Base-by-base conservation (phyloP, 2,888 invertebrate genomes). In the Phyllotreta striolata region DNA sequence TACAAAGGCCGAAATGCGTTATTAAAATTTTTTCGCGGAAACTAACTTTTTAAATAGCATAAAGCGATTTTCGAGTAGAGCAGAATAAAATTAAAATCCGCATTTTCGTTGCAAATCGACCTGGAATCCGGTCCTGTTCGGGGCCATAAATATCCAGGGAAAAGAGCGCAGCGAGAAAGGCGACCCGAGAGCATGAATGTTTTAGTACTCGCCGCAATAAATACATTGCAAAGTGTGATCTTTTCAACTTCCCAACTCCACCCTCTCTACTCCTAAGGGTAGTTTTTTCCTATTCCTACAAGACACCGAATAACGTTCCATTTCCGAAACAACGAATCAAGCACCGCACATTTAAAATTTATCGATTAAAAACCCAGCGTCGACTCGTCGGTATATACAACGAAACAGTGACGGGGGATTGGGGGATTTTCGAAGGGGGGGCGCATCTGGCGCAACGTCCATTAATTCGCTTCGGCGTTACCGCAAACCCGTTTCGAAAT, bases 161-260 rank as follows among this genome's bases (percentile, higher is more conserved):
- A 62, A 47, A 58, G 59, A 51, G 24, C 24, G 24, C 24, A 24
- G 24, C 24, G 24, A 24, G 24, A 24, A 24, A 24, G 24, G 24
- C 56, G 52, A 55, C 51, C 55, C 60, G 59, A 52, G 61, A 41
- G 52, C 65, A 67, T 67, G 67, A 67, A 67, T 65, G 67, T 67
- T 67, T 67, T 67, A 67, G 64, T 60, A 65, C 56, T 55, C 55
- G 49, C 47, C 52, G 65, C 67, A 63, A 65, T 67, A 67, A 67
- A 67, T 67, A 65, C 62, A 65, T 64, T 62, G 49, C 65, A 57
- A 63, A 65, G 65, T 65, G 64, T 55, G 64, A 64, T 67, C 60
- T 56, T 56, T 46, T 52, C 52, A 57, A 62, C 47, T 47, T 51
- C 14, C 46, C 24, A 4, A 51, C 44, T 39, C 59, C 67, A 65